phyloP scores from a whole-genome alignment of 2,888 invertebrate species.

The Eurytoma californica region DNA sequence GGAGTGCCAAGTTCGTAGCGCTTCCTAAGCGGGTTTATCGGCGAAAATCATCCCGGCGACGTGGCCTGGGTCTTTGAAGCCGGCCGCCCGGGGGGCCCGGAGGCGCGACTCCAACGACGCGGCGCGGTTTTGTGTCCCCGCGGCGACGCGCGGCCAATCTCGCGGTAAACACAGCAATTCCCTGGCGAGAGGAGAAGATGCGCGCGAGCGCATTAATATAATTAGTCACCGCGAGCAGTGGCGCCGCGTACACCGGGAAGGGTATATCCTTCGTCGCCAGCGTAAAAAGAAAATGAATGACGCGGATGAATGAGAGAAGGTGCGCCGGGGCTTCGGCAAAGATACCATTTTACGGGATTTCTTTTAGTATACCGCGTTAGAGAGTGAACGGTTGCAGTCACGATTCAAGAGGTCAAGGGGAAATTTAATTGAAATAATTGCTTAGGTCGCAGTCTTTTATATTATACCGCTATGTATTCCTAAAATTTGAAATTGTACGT shows the following conservation, averaged over 20 bases:
- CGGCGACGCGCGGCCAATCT: conserved; percentile 65
- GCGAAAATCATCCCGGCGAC: no score
- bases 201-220: conserved; percentile 73
- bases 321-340: no score
- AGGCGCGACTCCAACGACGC: conserved; percentile 46
- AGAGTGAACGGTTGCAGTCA: no score
- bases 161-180: conserved; percentile 74
- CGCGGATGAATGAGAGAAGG: no score
- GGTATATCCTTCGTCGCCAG: neutral
- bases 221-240: conserved; percentile 73
- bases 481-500: no score
- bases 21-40: no score
- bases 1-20: no score
- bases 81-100: conserved; percentile 28
- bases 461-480: no score
- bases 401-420: no score
- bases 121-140: conserved; percentile 34
- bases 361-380: no score
- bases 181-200: conserved; percentile 58
- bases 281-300: neutral
- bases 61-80: conserved; percentile 52
- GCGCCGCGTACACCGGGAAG: neutral
- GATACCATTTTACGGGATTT: no score
- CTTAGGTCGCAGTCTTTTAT: no score
- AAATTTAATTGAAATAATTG: neutral